Evolutionary conservation across 2,113 vertebrate species (phyloP).

Genomic region (Heteronetta atricapilla): DNA sequence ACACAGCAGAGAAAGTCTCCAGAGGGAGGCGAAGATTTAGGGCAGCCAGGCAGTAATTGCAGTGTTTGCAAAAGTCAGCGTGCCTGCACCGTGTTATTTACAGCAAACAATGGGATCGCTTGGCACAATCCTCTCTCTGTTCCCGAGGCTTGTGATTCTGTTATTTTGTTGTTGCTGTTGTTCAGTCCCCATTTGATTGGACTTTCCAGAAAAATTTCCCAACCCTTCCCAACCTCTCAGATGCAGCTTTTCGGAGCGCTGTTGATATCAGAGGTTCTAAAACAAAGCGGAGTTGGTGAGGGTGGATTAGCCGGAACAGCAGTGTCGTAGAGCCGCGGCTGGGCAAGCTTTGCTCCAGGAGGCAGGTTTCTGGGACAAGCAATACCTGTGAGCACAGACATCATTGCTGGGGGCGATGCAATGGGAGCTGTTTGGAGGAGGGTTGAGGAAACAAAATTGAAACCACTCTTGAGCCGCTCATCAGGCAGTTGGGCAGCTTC

Average conservation of each 20-base stretch:
- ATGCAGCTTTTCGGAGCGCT: background rate
- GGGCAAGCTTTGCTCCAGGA: background rate
- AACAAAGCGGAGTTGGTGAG: background rate
- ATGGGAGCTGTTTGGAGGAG: background rate
- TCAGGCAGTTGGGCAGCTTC: background rate
- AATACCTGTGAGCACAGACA: background rate
- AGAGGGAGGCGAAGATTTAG: background rate
- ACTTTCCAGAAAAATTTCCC: background rate
- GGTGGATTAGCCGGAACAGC: background rate
- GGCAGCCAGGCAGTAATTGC: constrained; percentile 17
- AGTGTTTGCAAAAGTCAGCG: background rate
- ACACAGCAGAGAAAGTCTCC: background rate
- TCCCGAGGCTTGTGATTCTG: background rate
- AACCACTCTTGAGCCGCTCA: background rate
- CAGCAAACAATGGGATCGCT: background rate
- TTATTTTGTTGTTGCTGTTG: background rate
- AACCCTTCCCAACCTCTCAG: background rate
- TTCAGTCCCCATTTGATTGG: background rate
- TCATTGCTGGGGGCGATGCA: background rate
- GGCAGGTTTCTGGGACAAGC: background rate
- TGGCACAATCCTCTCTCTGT: background rate
- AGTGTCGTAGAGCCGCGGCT: background rate
- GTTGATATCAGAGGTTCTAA: background rate
- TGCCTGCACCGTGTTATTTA: background rate
- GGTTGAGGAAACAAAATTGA: background rate